Percentiles rank a stretch among this genome's conserved stretches.
Evolutionary conservation across 2,797 vertebrate genomes (phyloP).

Genomic region (Pangasius macronema): DNA sequence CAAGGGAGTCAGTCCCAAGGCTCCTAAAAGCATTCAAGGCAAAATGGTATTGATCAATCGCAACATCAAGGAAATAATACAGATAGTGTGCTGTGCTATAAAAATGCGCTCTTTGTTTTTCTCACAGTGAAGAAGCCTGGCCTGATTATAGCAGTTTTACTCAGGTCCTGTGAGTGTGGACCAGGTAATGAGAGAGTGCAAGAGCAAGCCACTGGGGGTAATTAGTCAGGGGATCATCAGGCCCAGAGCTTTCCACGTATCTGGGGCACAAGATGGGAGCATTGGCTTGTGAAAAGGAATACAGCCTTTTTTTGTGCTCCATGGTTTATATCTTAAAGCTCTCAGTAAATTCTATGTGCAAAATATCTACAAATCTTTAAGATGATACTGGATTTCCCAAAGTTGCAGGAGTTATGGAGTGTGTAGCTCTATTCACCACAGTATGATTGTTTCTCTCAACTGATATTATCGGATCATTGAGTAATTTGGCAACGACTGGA

Average conservation of each 20-base stretch:
- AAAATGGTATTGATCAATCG: constrained; percentile 43
- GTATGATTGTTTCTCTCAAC: not conserved
- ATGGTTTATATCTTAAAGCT: not conserved
- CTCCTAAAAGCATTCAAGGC: constrained; percentile 21
- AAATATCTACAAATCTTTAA: not conserved
- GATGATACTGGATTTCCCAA: not conserved
- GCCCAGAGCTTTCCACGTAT: constrained; percentile 39
- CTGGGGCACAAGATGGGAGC: constrained; percentile 34
- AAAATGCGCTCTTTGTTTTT: constrained; percentile 23
- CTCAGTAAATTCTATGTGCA: not conserved
- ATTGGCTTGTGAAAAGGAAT: not conserved
- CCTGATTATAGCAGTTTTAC: constrained; percentile 22
- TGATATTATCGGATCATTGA: not conserved
- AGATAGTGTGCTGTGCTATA: constrained; percentile 17
- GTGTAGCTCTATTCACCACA: not conserved
- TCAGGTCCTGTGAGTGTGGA: constrained; percentile 9
- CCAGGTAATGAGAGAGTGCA: constrained; percentile 37
- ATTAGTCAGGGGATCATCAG: constrained; percentile 47
- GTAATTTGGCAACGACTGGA: constrained; percentile 17
- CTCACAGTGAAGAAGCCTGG: not conserved
- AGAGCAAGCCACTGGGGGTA: constrained; percentile 38
- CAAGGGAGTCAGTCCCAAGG: constrained; percentile 16
- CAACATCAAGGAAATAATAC: constrained; percentile 32
- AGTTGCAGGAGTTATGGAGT: not conserved
- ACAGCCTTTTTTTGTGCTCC: not conserved